Evolutionary conservation across 30 jellyfish, hydroid and myxozoan genomes (phyloP), one percentile per base, ranked within the genome.

Genomic region (Aurelia coerulea): DNA sequence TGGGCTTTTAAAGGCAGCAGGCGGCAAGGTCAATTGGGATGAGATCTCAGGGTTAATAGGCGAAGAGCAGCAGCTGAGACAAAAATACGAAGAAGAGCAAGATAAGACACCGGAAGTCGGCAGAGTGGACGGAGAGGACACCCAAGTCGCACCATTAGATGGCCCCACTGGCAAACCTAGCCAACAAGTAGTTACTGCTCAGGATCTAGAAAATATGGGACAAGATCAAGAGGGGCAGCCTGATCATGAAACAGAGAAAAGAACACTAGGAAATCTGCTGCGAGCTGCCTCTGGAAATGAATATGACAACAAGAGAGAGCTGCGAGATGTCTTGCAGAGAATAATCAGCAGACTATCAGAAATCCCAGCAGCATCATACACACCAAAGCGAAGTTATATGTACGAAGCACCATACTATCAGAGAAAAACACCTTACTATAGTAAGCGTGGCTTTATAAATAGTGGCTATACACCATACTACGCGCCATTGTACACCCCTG

Each of bases 101-200:
- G 92, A 84, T 35, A 77, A 74, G 39, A 84, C 93, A 1, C 93
- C 93, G 0, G 81, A 74, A 56, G 80, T 84, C 32, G 93, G 93
- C 16, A 59, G 41, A 10, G 88, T 84, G 2, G 74, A 58, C 66
- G 85, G 85, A 37, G 93, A 84, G 34, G 93, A 65, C 35, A 65
- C 88, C 33, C 35, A 63, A 15, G 82, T 65, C 15, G 59, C 52
- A 23, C 46, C 85, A 4, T 73, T 32, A 17, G 75, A 70, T 11
- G 79, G 78, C 9, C 12, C 50, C 35, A 32, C 52, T 10, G 89
- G 74, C 51, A 49, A 33, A 62, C 73, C 54, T 58, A 64, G 34
- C 11, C 72, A 64, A 60, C 89, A 79, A 64, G 80, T 32, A 10
- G 74, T 79, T 11, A 35, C 77, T 2, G 75, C 76, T n/a, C 86